Evolutionary conservation across 2,797 vertebrate genomes (phyloP), one percentile per base, ranked within the genome.

Genomic region (Crenichthys baileyi): DNA sequence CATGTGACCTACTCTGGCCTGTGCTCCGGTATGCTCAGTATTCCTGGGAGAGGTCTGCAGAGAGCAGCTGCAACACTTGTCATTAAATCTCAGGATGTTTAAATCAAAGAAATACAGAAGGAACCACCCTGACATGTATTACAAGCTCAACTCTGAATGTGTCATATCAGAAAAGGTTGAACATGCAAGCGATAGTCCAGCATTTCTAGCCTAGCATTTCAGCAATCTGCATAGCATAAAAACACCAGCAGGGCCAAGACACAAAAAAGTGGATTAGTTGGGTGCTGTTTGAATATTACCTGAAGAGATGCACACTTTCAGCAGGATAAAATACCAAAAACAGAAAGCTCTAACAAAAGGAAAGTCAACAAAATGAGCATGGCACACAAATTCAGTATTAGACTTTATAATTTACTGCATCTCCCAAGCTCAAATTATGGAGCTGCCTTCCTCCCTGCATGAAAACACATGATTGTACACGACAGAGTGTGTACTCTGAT

Each of bases 401-500:
- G 24, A n/a, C 2, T 60, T 79, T 26, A 63, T 9, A 75, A 31
- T 44, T 53, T 0, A 9, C n/a, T 75, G 39, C 41, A 41, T 46
- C 11, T 56, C 41, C 50, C 16, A 4, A 56, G 24, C 18, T 72
- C 58, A 70, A 70, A 75, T 4, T 29, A 50, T 24, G 2, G 67
- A 1, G 18, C 9, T 3, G 26, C 50, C 72, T 71, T 56, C 53
- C 61, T 22, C 50, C 71, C 75, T 67, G 20, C 22, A 61, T 1
- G 65, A 48, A 73, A 55, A 73, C 83, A 86, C 78, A 55, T 56
- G 83, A 90, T 77, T 72, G 70, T 74, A 61, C 73, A 79, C 0
- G 29, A 50, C 16, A 6, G 0, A 70, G 50, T 79, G 86, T 82
- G 63, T 58, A 0, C 12, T 36, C 31, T 74, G 90, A 91, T 82